These are phyloP conservation scores for Agrochola lychnidis DNA, from an alignment of 2,888 invertebrate species.

Conservation along the genomic window DNA sequence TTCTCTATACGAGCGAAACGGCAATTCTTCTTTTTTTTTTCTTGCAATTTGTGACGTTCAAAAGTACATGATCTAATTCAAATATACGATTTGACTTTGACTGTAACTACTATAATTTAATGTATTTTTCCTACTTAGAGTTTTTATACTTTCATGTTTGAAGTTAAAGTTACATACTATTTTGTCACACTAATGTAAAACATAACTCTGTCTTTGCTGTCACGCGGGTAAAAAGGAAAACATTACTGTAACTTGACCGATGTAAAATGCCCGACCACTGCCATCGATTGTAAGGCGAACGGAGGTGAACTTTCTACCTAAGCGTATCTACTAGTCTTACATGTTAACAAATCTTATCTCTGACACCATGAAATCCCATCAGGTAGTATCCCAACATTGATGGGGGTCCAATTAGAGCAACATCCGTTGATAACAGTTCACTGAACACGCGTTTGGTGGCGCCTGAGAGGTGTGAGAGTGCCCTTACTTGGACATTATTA, in stretches of 20 bases:
- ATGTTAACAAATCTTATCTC: conserved; percentile 64
- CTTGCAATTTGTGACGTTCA: too few species aligned
- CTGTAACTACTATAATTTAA: too few species aligned
- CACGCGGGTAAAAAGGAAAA: background rate
- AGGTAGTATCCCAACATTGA: conserved; percentile 61
- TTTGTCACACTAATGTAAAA: background rate
- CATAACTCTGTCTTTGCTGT: background rate
- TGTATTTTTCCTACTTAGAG: too few species aligned
- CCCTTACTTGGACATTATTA: conserved; percentile 59
- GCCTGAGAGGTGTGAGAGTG: conserved; percentile 72
- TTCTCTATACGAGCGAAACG: too few species aligned
- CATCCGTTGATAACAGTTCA: conserved; percentile 78
- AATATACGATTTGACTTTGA: too few species aligned
- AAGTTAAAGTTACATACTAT: too few species aligned
- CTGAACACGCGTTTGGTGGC: conserved; percentile 76
- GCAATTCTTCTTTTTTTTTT: too few species aligned
- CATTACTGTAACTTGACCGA: background rate
- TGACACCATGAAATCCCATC: conserved; percentile 61
- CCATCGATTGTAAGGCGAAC: background rate
- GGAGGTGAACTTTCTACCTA: conserved; percentile 9
- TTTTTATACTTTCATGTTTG: too few species aligned
- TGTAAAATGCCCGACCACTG: background rate
- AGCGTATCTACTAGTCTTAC: conserved; percentile 51
- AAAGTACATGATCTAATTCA: too few species aligned
- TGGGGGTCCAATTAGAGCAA: conserved; percentile 82